phyloP scores from a whole-genome alignment of 2,797 vertebrate species.

The Hemitrygon akajei region DNA sequence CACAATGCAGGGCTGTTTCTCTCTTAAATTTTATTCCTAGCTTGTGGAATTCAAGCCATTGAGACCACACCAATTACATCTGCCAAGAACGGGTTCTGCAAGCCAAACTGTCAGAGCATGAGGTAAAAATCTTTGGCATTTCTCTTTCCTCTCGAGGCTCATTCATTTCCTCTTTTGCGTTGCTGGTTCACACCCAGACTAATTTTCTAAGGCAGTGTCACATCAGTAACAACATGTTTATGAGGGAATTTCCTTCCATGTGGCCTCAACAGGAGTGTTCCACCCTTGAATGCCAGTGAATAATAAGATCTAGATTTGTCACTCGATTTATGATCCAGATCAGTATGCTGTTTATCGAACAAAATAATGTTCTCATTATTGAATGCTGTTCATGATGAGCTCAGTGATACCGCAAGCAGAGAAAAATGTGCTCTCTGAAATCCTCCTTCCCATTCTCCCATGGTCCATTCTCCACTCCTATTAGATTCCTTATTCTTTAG shows the following conservation, averaged over 20 bases:
- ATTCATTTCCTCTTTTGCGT: background rate
- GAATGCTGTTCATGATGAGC: background rate
- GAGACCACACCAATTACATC: background rate
- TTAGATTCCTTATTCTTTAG: too few species aligned
- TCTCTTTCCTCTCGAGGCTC: background rate
- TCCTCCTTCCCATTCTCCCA: background rate
- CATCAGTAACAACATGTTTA: background rate
- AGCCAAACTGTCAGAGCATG: background rate
- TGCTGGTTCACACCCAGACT: background rate
- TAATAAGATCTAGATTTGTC: background rate
- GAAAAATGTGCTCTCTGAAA: background rate
- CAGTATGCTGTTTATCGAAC: background rate
- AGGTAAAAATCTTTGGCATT: background rate
- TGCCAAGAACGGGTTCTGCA: background rate
- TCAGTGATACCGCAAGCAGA: background rate
- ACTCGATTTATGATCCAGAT: background rate
- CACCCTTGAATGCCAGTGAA: background rate
- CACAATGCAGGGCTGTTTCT: too few species aligned
- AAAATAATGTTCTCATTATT: background rate
- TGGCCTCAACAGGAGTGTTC: background rate
- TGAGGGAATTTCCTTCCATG: conserved; percentile 2
- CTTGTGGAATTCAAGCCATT: background rate
- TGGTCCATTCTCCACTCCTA: too few species aligned
- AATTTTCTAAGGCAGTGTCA: background rate
- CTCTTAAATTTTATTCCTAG: background rate